Evolutionary conservation across 2,888 invertebrate species (phyloP).

Genomic region (Pheosia gnoma): DNA sequence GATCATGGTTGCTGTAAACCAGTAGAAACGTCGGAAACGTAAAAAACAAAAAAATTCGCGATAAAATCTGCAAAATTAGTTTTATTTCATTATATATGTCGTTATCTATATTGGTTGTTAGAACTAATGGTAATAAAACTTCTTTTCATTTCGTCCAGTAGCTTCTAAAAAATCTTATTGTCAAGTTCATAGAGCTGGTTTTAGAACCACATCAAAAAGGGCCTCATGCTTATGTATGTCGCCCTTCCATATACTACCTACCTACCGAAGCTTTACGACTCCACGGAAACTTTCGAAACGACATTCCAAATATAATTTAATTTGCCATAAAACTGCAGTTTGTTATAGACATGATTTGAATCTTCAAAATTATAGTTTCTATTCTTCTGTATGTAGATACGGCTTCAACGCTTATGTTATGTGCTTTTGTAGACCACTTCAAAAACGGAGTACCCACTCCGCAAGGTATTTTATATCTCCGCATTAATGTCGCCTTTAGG

Average conservation of each 20-base stretch:
- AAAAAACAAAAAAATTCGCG: too few species aligned
- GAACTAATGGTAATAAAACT: background rate
- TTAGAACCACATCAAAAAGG: background rate
- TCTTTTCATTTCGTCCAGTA: background rate
- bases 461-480: too few species aligned
- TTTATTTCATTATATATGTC: too few species aligned
- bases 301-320: constrained; percentile 1
- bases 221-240: background rate
- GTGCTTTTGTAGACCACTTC: too few species aligned
- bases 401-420: too few species aligned
- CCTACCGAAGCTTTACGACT: constrained; percentile 1
- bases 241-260: background rate
- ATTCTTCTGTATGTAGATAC: background rate
- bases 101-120: too few species aligned
- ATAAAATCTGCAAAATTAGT: too few species aligned
- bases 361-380: background rate
- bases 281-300: constrained; percentile 7
- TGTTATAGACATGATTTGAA: constrained; percentile 2
- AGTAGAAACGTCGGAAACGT: too few species aligned
- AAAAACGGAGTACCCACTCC: too few species aligned
- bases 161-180: background rate
- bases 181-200: background rate
- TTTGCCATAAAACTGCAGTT: constrained; percentile 2
- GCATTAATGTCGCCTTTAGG: too few species aligned
- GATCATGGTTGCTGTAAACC: too few species aligned